Percentiles rank a stretch among this genome's conserved stretches.
Evolutionary conservation across 1,140 invertebrate genomes (phyloP).

Genomic region (Aphelenchoides fujianensis): DNA sequence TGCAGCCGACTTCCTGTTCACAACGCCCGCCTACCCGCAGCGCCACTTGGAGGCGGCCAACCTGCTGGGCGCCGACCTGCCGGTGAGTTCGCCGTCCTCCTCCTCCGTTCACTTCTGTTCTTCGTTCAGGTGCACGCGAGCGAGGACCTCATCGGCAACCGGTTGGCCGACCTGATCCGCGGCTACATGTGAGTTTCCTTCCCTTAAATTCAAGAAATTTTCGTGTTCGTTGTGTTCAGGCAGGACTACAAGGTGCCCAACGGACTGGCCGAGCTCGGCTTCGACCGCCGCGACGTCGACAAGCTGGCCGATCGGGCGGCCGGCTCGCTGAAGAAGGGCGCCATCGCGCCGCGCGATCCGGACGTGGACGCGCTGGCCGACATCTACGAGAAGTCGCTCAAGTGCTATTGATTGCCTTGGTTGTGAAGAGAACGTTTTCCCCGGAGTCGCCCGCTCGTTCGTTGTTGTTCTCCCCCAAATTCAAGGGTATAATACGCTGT

Average conservation of each 20-base stretch:
- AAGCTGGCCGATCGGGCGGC: constrained; percentile 71
- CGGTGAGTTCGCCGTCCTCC: constrained; percentile 18
- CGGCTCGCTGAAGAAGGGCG: constrained; percentile 48
- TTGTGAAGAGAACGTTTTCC: no score
- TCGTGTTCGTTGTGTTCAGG: no score
- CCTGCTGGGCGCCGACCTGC: constrained; percentile 67
- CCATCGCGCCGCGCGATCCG: constrained; percentile 49
- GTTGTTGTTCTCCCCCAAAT: no score
- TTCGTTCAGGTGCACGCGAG: constrained; percentile 35
- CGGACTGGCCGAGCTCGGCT: constrained; percentile 75
- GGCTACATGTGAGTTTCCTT: no score
- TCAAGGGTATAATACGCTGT: no score
- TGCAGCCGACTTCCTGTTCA: constrained; percentile 84
- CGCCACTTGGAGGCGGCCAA: constrained; percentile 81
- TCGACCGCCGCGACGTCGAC: constrained; percentile 73
- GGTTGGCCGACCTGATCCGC: constrained; percentile 75
- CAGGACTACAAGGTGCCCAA: constrained; percentile 76
- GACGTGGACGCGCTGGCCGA: constrained; percentile 47
- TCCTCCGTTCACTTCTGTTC: no score
- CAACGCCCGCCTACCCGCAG: constrained; percentile 75
- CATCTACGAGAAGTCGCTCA: constrained; percentile 56
- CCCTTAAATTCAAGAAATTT: no score
- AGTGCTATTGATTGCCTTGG: constrained; percentile 51
- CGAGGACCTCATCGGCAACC: constrained; percentile 52
- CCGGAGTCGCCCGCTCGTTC: no score